These are phyloP conservation scores for Dryococelus australis DNA, from an alignment of 2,888 invertebrate genomes.

Conservation along the genomic window DNA sequence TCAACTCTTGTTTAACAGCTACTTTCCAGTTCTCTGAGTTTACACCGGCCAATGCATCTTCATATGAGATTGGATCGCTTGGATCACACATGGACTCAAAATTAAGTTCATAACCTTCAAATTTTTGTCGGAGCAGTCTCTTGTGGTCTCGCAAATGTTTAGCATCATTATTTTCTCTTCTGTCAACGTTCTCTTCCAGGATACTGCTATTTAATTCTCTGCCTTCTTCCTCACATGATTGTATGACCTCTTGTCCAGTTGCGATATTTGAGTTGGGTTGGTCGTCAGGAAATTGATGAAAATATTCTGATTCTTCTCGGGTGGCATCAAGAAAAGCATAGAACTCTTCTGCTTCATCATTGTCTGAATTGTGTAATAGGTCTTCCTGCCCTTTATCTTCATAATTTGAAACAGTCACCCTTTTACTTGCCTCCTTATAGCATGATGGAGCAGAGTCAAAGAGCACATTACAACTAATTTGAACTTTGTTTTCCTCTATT, in stretches of 20 bases:
- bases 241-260: not conserved
- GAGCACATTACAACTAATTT: not conserved
- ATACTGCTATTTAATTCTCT: not conserved
- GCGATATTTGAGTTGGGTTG: not conserved
- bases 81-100: not conserved
- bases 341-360: not conserved
- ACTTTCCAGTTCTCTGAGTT: not conserved
- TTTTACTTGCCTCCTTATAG: not conserved
- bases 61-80: not conserved
- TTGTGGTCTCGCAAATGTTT: not conserved
- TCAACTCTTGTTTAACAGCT: not conserved
- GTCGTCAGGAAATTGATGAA: not conserved
- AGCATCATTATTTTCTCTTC: not conserved
- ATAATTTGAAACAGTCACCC: not conserved
- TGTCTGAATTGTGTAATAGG: not conserved
- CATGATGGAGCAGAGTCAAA: not conserved
- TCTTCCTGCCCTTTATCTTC: no score
- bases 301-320: not conserved
- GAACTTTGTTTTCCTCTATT: not conserved
- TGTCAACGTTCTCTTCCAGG: not conserved
- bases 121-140: not conserved
- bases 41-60: not conserved
- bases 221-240: not conserved
- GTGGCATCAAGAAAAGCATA: not conserved
- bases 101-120: not conserved